A percentile compares a stretch with the other conserved stretches of the same genome.
Evolutionary conservation across 2,888 invertebrate genomes (phyloP).

Genomic region (Gastracanthus pulcherrimus): DNA sequence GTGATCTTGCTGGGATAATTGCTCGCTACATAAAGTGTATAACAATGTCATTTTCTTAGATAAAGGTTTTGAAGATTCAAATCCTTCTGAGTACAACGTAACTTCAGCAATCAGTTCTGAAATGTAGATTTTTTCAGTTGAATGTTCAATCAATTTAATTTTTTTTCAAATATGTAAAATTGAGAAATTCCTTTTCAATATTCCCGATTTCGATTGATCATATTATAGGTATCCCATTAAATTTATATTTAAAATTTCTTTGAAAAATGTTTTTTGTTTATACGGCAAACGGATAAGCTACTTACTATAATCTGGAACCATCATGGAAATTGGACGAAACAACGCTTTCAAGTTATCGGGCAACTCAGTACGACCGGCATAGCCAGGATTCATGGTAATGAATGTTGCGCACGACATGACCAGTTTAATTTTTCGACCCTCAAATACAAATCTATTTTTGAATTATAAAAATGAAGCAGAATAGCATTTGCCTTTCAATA

Average conservation of each 20-base stretch:
- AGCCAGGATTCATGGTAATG: slow-evolving; percentile 96
- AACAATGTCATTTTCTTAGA: slow-evolving; percentile 95
- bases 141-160: too few species aligned
- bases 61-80: slow-evolving; percentile 91
- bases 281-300: neutral
- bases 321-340: slow-evolving; percentile 93
- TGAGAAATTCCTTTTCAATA: too few species aligned
- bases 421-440: slow-evolving; percentile 91
- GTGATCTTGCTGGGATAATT: slow-evolving; percentile 94
- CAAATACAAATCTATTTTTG: slow-evolving; percentile 87
- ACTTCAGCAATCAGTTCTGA: slow-evolving; percentile 92
- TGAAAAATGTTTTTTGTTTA: neutral
- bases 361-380: slow-evolving; percentile 92
- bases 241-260: neutral
- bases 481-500: neutral
- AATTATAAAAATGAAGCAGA: neutral
- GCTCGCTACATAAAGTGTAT: slow-evolving; percentile 95
- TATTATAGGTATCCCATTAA: too few species aligned
- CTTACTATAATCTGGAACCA: slow-evolving; percentile 94
- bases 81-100: slow-evolving; percentile 95
- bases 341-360: slow-evolving; percentile 93
- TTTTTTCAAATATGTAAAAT: neutral
- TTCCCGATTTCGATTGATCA: too few species aligned
- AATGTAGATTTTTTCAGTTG: too few species aligned
- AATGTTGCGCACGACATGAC: slow-evolving; percentile 90